Conservation (phyloP, 2,113 vertebrate species). For the Mesoclemmys tuberculata region DNA sequence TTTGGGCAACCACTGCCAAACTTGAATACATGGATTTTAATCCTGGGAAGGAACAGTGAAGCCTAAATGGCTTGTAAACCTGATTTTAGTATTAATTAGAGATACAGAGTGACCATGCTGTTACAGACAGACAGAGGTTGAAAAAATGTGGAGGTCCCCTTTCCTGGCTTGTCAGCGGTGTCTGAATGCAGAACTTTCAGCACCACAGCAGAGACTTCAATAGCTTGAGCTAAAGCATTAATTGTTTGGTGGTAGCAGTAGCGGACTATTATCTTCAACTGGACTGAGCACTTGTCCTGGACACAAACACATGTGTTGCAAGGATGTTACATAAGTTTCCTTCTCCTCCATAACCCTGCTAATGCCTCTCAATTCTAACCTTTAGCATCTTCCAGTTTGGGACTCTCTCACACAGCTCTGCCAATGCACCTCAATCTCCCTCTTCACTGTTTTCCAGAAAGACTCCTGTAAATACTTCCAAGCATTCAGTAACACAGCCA, state of each 20-base stretch:
- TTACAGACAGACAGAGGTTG: neutral
- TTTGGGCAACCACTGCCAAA: neutral
- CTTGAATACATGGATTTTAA: neutral
- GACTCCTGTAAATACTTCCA: neutral
- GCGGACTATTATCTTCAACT: accelerated
- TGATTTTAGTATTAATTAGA: neutral
- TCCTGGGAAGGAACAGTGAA: neutral
- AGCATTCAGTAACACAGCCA: neutral
- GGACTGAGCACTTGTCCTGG: neutral
- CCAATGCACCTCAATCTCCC: neutral
- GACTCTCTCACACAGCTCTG: neutral
- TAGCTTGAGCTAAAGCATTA: neutral
- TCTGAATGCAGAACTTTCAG: neutral
- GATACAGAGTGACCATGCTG: neutral
- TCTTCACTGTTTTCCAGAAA: neutral
- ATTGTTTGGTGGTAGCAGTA: neutral
- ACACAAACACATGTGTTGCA: neutral
- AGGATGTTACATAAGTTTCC: neutral
- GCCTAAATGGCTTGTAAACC: neutral
- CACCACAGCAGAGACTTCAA: neutral
- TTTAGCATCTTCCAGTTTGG: neutral
- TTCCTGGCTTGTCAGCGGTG: neutral
- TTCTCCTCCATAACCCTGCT: neutral
- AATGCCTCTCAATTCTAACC: accelerated
- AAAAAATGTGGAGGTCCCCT: neutral